Percentiles rank a stretch among this genome's conserved stretches.
These are phyloP conservation scores for Eubasilissa splendida DNA, from an alignment of 2,888 invertebrate genomes.

Conservation along the genomic window DNA sequence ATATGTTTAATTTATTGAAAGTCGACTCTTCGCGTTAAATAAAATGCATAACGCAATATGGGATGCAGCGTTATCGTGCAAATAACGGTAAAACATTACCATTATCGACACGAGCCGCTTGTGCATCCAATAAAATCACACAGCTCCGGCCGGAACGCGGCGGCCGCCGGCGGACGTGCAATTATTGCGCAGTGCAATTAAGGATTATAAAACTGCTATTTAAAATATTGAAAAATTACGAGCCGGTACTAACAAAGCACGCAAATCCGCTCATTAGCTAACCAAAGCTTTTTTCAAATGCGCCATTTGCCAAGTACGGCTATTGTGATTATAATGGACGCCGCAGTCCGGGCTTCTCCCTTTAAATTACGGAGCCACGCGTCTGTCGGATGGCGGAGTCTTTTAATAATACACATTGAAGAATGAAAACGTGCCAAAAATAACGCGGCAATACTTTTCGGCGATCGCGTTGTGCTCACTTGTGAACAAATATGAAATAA, in stretches of 20 bases:
- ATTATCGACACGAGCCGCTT: constrained; percentile 14
- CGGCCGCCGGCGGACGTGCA: constrained; percentile 39
- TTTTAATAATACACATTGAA: background rate
- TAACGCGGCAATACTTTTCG: too few species aligned
- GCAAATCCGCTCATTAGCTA: constrained; percentile 53
- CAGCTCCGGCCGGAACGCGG: constrained; percentile 4
- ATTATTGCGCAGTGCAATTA: constrained; percentile 50
- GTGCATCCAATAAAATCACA: background rate
- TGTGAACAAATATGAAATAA: too few species aligned
- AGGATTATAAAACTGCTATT: constrained; percentile 54
- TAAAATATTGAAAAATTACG: constrained; percentile 56
- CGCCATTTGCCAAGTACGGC: constrained; percentile 50
- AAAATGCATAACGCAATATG: constrained; percentile 15
- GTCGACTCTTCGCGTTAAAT: background rate
- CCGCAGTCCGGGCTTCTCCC: background rate
- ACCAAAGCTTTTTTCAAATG: constrained; percentile 44
- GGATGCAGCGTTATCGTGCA: background rate
- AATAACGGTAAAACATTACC: constrained; percentile 26
- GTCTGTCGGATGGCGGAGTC: background rate
- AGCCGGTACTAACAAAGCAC: constrained; percentile 21
- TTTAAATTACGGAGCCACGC: constrained; percentile 1
- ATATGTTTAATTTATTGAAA: background rate
- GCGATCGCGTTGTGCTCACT: too few species aligned
- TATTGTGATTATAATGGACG: constrained; percentile 47
- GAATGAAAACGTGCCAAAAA: background rate